A percentile compares a stretch with the other conserved stretches of the same genome.
Evolutionary conservation across 2,113 vertebrate species (phyloP).

Genomic region (Lamprologus ornatipinnis): DNA sequence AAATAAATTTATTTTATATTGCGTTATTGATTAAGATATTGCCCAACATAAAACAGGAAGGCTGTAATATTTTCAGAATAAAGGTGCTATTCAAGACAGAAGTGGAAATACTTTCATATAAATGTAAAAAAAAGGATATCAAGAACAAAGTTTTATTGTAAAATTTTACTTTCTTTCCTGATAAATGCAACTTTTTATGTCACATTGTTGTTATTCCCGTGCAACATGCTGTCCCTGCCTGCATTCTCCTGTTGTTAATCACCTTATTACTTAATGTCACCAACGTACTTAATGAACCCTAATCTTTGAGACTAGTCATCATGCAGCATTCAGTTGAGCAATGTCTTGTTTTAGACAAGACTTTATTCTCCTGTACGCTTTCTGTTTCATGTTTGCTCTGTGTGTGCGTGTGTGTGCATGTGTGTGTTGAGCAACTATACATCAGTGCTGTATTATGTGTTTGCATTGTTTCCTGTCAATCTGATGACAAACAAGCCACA

Average conservation of each 20-base stretch:
- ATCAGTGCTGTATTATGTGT: neutral
- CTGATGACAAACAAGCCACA: neutral
- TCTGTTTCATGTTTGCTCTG: neutral
- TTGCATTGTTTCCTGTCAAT: neutral
- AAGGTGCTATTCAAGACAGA: neutral
- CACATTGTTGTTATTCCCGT: neutral
- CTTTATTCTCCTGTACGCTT: neutral
- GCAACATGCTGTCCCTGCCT: neutral
- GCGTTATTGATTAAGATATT: neutral
- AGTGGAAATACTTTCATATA: neutral
- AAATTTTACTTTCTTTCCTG: accelerated
- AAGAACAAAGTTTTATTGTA: neutral
- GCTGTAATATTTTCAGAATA: neutral
- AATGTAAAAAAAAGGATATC: neutral
- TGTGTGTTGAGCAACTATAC: neutral
- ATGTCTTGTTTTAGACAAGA: neutral
- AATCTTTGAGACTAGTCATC: neutral
- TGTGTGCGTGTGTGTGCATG: neutral
- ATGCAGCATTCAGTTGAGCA: neutral
- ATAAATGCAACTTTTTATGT: neutral
- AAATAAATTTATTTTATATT: neutral
- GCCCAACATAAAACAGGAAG: neutral
- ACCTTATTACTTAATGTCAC: neutral
- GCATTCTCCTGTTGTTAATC: neutral
- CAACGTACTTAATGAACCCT: neutral